Evolutionary conservation across 2,113 vertebrate species (phyloP), one percentile per base, ranked within the genome.

Genomic region (Mustela nigripes): DNA sequence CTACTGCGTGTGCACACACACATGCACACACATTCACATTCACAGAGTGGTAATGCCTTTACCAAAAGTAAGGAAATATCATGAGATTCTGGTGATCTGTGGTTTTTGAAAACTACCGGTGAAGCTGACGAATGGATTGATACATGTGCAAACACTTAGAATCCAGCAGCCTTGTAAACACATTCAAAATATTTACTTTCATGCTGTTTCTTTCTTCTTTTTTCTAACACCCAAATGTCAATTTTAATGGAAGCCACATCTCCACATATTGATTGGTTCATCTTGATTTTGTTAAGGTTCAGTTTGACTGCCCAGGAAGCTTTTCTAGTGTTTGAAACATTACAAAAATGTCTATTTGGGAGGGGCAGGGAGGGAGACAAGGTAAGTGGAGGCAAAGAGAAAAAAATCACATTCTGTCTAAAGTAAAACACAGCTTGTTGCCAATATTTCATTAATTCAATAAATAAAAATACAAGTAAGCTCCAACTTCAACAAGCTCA

Each of bases 401-500:
- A 91, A 79, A 95, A 94, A 8, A 79, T 91, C 42, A 14, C 96
- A 76, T 95, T 71, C 96, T 92, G 60, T 95, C 89, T 94, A 89
- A 95, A 97, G 93, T 65, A 97, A 97, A 96, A 95, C 82, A 89
- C 3, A 21, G 28, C 74, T 94, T 96, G 80, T 97, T 93, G 93
- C 96, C 97, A 96, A 97, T 58, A 87, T 95, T 98, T 97, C 94
- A 90, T 98, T 98, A 97, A 97, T 98, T 96, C 91, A 97, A 98
- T 98, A 96, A 98, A 97, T 98, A 98, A 97, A 97, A 97, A 98
- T 89, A 97, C 19, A 94, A 97, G 95, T 94, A 81, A 95, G 97
- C 74, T 97, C 97, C 97, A 98, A 96, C 97, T 97, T 98, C 98
- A 98, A 98, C 97, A 98, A 96, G 91, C 93, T 97, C 86, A 24